These are phyloP conservation scores for Apodemia zela DNA, from an alignment of 2,888 invertebrate species.

Conservation along the genomic window DNA sequence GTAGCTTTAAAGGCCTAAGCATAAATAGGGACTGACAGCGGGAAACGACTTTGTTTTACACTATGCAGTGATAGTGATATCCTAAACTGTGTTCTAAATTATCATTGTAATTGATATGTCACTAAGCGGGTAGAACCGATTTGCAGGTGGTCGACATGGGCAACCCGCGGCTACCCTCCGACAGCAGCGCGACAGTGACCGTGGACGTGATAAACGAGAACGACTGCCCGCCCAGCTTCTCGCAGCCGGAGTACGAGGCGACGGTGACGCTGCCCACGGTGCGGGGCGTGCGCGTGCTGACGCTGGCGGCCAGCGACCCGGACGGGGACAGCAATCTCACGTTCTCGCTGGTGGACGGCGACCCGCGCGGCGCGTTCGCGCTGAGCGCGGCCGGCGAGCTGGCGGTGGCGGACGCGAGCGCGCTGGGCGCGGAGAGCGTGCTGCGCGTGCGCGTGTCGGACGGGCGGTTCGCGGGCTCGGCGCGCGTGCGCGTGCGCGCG, in stretches of 20 bases:
- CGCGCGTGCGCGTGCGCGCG: slow-evolving; percentile 61
- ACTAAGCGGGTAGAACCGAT: slow-evolving; percentile 18
- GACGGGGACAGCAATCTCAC: slow-evolving; percentile 80
- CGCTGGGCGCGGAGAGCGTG: slow-evolving; percentile 62
- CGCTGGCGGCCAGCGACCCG: slow-evolving; percentile 87
- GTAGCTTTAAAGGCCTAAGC: too few species aligned
- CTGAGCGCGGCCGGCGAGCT: slow-evolving; percentile 79
- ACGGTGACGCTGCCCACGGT: slow-evolving; percentile 91
- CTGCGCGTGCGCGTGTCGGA: slow-evolving; percentile 92
- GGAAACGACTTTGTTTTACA: too few species aligned
- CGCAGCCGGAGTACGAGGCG: slow-evolving; percentile 84
- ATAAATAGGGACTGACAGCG: too few species aligned
- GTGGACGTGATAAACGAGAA: slow-evolving; percentile 91
- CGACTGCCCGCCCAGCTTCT: slow-evolving; percentile 93
- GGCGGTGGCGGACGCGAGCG: slow-evolving; percentile 51
- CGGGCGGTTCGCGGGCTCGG: slow-evolving; percentile 88
- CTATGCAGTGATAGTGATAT: too few species aligned
- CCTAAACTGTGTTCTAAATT: too few species aligned
- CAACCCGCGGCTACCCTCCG: slow-evolving; percentile 89
- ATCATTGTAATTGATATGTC: too few species aligned
- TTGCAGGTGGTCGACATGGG: slow-evolving; percentile 88
- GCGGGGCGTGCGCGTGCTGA: slow-evolving; percentile 86
- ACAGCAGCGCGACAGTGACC: slow-evolving; percentile 88
- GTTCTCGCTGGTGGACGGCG: slow-evolving; percentile 92
- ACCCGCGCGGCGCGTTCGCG: slow-evolving; percentile 85